Evolutionary conservation across 2,888 invertebrate genomes (phyloP).

Genomic region (Limnephilus auricula): DNA sequence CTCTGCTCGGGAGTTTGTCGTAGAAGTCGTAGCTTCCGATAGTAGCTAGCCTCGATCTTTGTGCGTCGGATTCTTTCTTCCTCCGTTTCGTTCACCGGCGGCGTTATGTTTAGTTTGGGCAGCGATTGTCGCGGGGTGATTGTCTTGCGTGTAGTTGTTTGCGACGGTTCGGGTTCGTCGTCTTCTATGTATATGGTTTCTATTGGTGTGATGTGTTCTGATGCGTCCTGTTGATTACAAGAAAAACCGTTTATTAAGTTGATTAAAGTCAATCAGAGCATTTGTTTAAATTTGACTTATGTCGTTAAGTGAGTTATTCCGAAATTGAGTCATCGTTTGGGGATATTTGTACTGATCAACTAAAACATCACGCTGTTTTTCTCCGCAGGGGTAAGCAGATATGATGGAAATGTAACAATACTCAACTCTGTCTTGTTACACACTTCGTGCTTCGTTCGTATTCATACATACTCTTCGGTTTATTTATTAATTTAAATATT

Average conservation of each 20-base stretch:
- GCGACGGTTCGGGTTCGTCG: not conserved
- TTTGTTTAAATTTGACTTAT: too few species aligned
- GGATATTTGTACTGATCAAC: too few species aligned
- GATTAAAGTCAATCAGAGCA: too few species aligned
- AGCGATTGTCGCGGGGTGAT: not conserved
- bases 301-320: too few species aligned
- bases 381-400: too few species aligned
- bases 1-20: slow-evolving; percentile 48
- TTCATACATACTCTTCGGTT: too few species aligned
- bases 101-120: not conserved
- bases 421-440: too few species aligned
- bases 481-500: too few species aligned
- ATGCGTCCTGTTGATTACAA: not conserved
- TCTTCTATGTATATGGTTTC: not conserved
- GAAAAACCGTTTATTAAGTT: not conserved
- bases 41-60: slow-evolving; percentile 32
- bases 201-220: not conserved
- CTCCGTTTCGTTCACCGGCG: slow-evolving; percentile 26
- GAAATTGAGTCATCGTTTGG: too few species aligned
- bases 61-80: slow-evolving; percentile 31
- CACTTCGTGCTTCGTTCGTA: too few species aligned
- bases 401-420: too few species aligned
- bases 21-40: slow-evolving; percentile 34
- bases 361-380: too few species aligned
- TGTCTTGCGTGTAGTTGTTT: not conserved